Conservation (phyloP, 1,140 invertebrate species). For the Popillia japonica region DNA sequence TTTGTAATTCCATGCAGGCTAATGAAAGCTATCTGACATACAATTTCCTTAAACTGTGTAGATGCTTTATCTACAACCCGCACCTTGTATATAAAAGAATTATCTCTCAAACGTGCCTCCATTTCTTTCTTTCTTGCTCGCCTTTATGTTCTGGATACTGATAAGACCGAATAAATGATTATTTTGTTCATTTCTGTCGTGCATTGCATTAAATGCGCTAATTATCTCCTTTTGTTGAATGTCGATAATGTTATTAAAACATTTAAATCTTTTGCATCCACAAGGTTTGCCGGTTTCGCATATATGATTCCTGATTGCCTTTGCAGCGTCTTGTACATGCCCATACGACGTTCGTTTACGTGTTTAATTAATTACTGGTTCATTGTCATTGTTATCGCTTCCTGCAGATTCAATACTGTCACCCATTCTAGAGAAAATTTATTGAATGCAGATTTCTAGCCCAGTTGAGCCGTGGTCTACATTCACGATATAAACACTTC, state of each 20-base stretch:
- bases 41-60: neutral
- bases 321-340: slow-evolving; percentile 1
- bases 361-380: neutral
- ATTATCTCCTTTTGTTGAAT: neutral
- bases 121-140: slow-evolving; percentile 23
- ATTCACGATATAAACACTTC: too few relatives aligned
- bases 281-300: slow-evolving; percentile 23
- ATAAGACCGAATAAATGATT: slow-evolving; percentile 35
- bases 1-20: slow-evolving; percentile 34
- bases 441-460: too few relatives aligned
- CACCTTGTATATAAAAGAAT: slow-evolving; percentile 33
- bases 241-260: slow-evolving; percentile 20
- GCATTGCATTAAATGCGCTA: slow-evolving; percentile 11
- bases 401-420: neutral
- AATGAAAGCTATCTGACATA: slow-evolving; percentile 36
- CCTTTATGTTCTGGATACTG: slow-evolving; percentile 5
- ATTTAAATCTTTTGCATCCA: slow-evolving; percentile 29
- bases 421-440: too few relatives aligned
- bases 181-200: slow-evolving; percentile 29
- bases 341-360: slow-evolving; percentile 12
- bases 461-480: too few relatives aligned
- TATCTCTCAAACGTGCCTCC: slow-evolving; percentile 22
- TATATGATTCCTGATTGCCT: slow-evolving; percentile 16
- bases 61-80: neutral
- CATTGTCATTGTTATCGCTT: neutral